Conservation (phyloP, 1,140 invertebrate species). For the Zaprionus inermis region DNA sequence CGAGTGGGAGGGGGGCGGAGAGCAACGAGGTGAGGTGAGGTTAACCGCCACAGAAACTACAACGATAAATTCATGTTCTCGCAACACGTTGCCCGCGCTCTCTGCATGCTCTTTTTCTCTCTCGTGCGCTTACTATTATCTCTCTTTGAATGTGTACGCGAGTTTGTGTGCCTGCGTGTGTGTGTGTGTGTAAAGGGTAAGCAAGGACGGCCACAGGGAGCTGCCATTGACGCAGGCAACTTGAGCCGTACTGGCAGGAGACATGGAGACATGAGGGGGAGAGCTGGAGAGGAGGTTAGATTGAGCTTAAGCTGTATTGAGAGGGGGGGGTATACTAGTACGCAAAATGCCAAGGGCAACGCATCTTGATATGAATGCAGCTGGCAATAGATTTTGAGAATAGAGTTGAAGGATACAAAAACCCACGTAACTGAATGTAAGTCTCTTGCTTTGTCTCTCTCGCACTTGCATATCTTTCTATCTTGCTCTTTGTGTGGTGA, state of each 20-base stretch:
- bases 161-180: neutral
- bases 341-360: slow-evolving; percentile 45
- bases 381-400: slow-evolving; percentile 2
- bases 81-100: slow-evolving; percentile 10
- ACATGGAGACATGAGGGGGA: neutral
- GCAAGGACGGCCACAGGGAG: slow-evolving; percentile 38
- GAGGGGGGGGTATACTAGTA: slow-evolving; percentile 8
- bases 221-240: slow-evolving; percentile 8
- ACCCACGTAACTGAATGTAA: neutral
- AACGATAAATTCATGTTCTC: slow-evolving; percentile 52
- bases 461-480: neutral
- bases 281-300: neutral
- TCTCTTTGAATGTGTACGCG: slow-evolving; percentile 17
- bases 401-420: slow-evolving; percentile 9
- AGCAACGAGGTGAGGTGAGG: slow-evolving; percentile 43
- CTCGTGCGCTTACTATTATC: neutral
- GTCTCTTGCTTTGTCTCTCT: neutral
- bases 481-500: neutral
- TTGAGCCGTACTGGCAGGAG: neutral
- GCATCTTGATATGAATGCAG: slow-evolving; percentile 33
- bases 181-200: slow-evolving; percentile 37
- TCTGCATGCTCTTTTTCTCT: slow-evolving; percentile 19
- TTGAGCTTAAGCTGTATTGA: neutral
- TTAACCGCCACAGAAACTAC: slow-evolving; percentile 55
- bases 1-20: neutral